These are phyloP conservation scores for Antheraea assamensis DNA, from an alignment of 2,888 invertebrate species.

Conservation along the genomic window DNA sequence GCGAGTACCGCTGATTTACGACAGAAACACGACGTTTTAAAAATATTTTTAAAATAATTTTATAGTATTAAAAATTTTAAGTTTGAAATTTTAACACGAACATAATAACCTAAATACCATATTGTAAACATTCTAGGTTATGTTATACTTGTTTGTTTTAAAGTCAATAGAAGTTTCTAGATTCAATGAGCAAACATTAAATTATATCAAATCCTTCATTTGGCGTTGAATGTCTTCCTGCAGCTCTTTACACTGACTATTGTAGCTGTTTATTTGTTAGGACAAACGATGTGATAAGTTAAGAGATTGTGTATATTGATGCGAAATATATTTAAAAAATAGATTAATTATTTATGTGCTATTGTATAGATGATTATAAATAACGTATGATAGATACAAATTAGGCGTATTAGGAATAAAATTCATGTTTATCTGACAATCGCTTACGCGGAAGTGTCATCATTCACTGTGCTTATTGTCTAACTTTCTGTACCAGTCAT, in stretches of 20 bases:
- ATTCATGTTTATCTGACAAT: constrained; percentile 18
- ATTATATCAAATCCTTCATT: constrained; percentile 33
- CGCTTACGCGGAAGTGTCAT: not conserved
- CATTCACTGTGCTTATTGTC: not conserved
- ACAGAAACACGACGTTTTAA: too few relatives aligned
- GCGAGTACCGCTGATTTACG: too few relatives aligned
- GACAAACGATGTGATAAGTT: constrained; percentile 79
- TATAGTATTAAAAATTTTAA: too few relatives aligned
- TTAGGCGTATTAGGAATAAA: constrained; percentile 34
- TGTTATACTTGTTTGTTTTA: not conserved
- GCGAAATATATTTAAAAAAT: constrained; percentile 63
- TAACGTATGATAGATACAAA: constrained; percentile 55
- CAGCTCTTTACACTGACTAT: constrained; percentile 82
- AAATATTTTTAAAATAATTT: too few relatives aligned
- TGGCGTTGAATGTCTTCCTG: constrained; percentile 80
- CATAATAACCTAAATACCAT: not conserved
- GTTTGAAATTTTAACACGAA: not conserved
- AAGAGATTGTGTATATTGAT: constrained; percentile 67
- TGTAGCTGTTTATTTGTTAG: constrained; percentile 77
- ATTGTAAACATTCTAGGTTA: not conserved
- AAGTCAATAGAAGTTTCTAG: not conserved
- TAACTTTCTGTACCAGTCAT: too few relatives aligned
- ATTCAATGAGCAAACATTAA: not conserved
- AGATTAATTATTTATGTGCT: constrained; percentile 64
- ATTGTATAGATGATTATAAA: constrained; percentile 59